Evolutionary conservation across 2,888 invertebrate species (phyloP), one percentile per base, ranked within the genome.

Genomic region (Caenorhabditis sp.): DNA sequence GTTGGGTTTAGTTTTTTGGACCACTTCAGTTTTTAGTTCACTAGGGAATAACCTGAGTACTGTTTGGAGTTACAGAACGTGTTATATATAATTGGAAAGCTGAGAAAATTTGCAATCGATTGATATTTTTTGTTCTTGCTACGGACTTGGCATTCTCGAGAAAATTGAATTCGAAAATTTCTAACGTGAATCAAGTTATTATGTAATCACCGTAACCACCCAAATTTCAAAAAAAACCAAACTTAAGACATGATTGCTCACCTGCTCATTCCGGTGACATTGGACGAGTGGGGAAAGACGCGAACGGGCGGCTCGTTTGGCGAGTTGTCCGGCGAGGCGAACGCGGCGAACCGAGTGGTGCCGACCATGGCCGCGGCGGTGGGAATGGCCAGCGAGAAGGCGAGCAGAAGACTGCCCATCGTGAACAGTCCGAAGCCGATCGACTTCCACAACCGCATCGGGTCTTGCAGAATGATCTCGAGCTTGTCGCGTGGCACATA

Each of bases 271-370:
- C 75, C 73, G 61, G 80, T 61, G 41, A 73, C 49, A 44, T 72
- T 72, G 19, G 82, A 82, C 8, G 79, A 70, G 44, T 79, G 80
- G 4, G 91, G 90, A 72, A 88, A 91, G 66, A 91, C 90, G 8
- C 91, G 85, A 49, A 91, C 88, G 3, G 91, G 91, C 41, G 91
- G 89, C 86, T 91, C 91, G 59, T 91, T 90, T 56, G 91, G 91
- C 12, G 91, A 88, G 81, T 89, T 90, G 77, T 91, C 90, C 63
- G 88, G 89, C 26, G 88, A 88, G 28, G 86, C 87, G 81, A 91
- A 91, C 12, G 82, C 88, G 14, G 90, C 89, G 56, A 90, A 81
- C 51, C 88, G 75, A 28, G 82, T 85, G 12, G 87, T 86, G 6
- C 91, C 91, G 66, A 90, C 74, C 85, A 90, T 87, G n/a, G 89